phyloP scores from a whole-genome alignment of 2,888 invertebrate species.

The Meganola albula region DNA sequence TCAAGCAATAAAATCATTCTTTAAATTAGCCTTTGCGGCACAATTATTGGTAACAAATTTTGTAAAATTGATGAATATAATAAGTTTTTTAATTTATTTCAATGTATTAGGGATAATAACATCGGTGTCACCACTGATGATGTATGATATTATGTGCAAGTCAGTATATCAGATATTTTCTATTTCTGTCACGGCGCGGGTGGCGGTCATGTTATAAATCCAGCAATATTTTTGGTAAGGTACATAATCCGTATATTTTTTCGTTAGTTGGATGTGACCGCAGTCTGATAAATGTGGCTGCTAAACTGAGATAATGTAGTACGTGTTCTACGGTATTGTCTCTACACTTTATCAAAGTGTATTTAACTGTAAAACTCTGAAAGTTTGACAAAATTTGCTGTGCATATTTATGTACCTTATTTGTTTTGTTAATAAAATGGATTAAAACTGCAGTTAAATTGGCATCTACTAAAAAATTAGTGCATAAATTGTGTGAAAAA shows the following conservation, averaged over 20 bases:
- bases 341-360: constrained; percentile 21
- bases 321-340: constrained; percentile 17
- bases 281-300: constrained; percentile 38
- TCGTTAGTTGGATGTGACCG: constrained; percentile 46
- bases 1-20: too few species aligned
- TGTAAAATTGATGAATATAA: too few species aligned
- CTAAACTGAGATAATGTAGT: constrained; percentile 34
- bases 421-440: too few species aligned
- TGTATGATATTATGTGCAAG: constrained; percentile 51
- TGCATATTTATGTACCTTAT: too few species aligned
- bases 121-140: constrained; percentile 52
- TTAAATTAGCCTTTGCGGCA: too few species aligned
- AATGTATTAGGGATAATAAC: constrained; percentile 46
- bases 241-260: constrained; percentile 50
- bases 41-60: too few species aligned
- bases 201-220: constrained; percentile 48
- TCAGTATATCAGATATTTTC: constrained; percentile 54
- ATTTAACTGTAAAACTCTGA: constrained; percentile 22
- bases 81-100: constrained; percentile 10
- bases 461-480: too few species aligned
- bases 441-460: too few species aligned
- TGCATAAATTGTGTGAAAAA: too few species aligned
- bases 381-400: too few species aligned
- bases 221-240: constrained; percentile 51
- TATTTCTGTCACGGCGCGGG: constrained; percentile 63